phyloP scores from a whole-genome alignment of 2,888 invertebrate genomes.

The Gortyna flavago region DNA sequence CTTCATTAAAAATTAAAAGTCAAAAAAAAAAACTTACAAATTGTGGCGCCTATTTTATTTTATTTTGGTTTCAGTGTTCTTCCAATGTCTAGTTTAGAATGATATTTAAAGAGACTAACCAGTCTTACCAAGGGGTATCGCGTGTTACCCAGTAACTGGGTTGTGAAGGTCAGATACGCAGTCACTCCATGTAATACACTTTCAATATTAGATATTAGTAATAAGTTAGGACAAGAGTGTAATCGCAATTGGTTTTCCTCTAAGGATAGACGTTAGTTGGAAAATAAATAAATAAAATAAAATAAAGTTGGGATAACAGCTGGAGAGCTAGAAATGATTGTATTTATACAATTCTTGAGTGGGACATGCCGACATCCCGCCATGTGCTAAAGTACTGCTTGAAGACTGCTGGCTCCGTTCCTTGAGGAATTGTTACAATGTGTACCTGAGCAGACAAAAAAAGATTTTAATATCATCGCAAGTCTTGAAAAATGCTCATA shows the following conservation, averaged over 20 bases:
- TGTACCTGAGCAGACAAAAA: conserved; percentile 85
- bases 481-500: no score
- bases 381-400: conserved; percentile 96
- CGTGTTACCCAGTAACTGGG: neutral
- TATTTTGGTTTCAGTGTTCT: conserved; percentile 4
- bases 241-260: no score
- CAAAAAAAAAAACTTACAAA: neutral
- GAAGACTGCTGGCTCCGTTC: conserved; percentile 95
- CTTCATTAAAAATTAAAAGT: conserved; percentile 3
- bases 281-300: no score
- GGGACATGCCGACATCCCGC: conserved; percentile 92
- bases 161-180: neutral
- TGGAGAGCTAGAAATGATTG: neutral
- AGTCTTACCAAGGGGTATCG: neutral
- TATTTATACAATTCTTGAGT: conserved; percentile 87
- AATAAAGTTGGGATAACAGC: neutral
- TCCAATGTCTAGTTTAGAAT: neutral
- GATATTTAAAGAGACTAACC: neutral
- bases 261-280: no score
- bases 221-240: no score
- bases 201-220: no score
- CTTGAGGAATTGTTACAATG: conserved; percentile 93
- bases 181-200: neutral
- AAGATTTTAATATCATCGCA: no score
- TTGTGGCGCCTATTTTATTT: neutral